Conservation (phyloP, 2,797 vertebrate genomes). For the Phrynocephalus forsythii region DNA sequence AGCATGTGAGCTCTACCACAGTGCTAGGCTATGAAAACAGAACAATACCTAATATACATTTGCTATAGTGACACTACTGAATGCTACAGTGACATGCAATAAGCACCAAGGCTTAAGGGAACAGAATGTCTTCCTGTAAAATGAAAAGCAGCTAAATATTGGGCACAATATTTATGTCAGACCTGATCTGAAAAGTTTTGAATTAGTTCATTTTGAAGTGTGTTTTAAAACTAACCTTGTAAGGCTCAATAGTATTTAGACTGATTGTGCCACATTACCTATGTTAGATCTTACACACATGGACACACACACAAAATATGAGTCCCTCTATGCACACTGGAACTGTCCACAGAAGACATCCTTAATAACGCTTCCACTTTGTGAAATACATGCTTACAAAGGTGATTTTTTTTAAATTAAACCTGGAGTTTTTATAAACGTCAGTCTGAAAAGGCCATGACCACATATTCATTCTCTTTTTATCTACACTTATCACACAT, state of each 20-base stretch:
- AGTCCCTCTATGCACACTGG: neutral
- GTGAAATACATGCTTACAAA: neutral
- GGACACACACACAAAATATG: no score
- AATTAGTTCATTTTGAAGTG: constrained; percentile 10
- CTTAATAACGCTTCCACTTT: neutral
- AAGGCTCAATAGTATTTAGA: neutral
- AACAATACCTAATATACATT: neutral
- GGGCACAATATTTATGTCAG: neutral
- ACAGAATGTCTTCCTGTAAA: neutral
- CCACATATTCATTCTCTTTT: constrained; percentile 33
- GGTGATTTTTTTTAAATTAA: neutral
- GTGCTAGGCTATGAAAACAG: neutral
- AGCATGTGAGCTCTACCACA: neutral
- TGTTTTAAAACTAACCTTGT: neutral
- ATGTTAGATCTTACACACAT: neutral
- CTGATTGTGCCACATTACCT: neutral
- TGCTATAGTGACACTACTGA: no score
- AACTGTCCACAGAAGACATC: neutral
- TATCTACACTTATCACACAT: constrained; percentile 27
- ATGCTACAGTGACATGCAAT: neutral
- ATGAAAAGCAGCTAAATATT: neutral
- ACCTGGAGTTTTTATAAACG: constrained; percentile 45
- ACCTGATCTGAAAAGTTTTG: neutral
- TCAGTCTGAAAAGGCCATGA: neutral
- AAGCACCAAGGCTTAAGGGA: neutral